These are phyloP conservation scores for Tyrophagus putrescentiae DNA, from an alignment of 1,140 invertebrate species.

Conservation along the genomic window DNA sequence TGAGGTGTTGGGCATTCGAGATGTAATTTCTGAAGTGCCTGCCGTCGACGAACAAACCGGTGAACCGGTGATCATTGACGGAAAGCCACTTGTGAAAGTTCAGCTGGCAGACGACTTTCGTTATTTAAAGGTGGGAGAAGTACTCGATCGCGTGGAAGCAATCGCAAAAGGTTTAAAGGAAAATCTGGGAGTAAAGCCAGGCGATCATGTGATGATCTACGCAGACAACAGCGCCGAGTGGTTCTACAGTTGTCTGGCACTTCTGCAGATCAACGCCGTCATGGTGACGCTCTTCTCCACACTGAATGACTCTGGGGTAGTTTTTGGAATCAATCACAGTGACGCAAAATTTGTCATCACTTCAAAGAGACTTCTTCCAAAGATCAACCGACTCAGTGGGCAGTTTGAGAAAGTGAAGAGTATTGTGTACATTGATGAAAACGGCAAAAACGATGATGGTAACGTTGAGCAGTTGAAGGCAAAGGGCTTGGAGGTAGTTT, in stretches of 20 bases:
- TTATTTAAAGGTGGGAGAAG: conserved; percentile 70
- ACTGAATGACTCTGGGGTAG: conserved; percentile 56
- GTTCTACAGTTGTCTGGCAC: conserved; percentile 37
- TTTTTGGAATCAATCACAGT: conserved; percentile 89
- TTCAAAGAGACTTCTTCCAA: conserved; percentile 28
- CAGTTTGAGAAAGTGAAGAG: conserved; percentile 1
- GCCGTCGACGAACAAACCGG: background rate
- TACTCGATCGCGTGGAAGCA: conserved; percentile 52
- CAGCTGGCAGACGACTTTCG: conserved; percentile 48
- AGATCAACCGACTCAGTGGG: conserved; percentile 18
- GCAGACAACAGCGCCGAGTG: conserved; percentile 39
- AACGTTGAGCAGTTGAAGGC: conserved; percentile 42
- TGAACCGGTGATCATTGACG: background rate
- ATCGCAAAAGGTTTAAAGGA: conserved; percentile 43
- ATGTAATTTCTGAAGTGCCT: background rate
- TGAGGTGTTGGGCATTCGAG: background rate
- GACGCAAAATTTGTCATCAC: conserved; percentile 51
- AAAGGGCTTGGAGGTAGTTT: conserved; percentile 43
- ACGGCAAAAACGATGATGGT: conserved; percentile 1
- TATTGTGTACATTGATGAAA: conserved; percentile 22
- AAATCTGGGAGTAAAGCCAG: conserved; percentile 31
- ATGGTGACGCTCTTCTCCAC: conserved; percentile 11
- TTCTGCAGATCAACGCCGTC: conserved; percentile 35
- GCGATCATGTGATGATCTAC: conserved; percentile 34
- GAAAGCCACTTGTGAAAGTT: conserved; percentile 1